Conservation (phyloP, 2,888 invertebrate genomes). For the Chrysotoxum bicinctum region DNA sequence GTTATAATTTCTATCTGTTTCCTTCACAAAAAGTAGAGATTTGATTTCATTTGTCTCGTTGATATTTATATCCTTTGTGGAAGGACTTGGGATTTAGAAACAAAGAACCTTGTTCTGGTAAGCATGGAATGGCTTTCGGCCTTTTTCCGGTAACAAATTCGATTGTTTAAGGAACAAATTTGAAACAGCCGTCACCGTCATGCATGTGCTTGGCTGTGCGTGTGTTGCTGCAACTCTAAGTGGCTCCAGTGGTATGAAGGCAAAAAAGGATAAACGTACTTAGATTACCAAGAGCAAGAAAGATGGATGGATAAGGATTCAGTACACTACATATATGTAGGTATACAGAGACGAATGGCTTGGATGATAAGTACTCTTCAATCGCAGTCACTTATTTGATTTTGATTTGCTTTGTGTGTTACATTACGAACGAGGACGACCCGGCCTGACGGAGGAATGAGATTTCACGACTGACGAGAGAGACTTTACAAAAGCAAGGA, state of each 20-base stretch:
- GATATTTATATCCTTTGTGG: slow-evolving; percentile 14
- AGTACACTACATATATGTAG: background rate
- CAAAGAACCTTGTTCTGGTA: slow-evolving; percentile 40
- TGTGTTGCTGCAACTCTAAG: slow-evolving; percentile 37
- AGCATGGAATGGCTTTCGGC: slow-evolving; percentile 51
- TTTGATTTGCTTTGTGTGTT: slow-evolving; percentile 59
- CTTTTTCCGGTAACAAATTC: slow-evolving; percentile 64
- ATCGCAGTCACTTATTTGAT: slow-evolving; percentile 71
- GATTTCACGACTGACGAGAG: background rate
- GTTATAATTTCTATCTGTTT: background rate
- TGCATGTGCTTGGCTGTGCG: slow-evolving; percentile 13
- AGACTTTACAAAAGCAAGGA: slow-evolving; percentile 29
- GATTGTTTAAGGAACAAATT: slow-evolving; percentile 54
- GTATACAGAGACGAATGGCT: slow-evolving; percentile 32
- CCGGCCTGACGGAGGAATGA: background rate
- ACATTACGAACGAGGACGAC: background rate
- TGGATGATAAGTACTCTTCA: slow-evolving; percentile 66
- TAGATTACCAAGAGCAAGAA: background rate
- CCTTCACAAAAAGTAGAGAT: slow-evolving; percentile 29
- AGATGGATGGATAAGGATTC: slow-evolving; percentile 9
- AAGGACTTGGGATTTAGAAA: slow-evolving; percentile 38
- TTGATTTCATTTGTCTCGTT: slow-evolving; percentile 64
- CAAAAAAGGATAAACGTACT: slow-evolving; percentile 13
- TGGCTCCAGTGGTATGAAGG: slow-evolving; percentile 32
- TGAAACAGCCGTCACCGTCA: slow-evolving; percentile 34